Evolutionary conservation across 2,797 vertebrate genomes (phyloP).

Genomic region (Margarornis squamiger): DNA sequence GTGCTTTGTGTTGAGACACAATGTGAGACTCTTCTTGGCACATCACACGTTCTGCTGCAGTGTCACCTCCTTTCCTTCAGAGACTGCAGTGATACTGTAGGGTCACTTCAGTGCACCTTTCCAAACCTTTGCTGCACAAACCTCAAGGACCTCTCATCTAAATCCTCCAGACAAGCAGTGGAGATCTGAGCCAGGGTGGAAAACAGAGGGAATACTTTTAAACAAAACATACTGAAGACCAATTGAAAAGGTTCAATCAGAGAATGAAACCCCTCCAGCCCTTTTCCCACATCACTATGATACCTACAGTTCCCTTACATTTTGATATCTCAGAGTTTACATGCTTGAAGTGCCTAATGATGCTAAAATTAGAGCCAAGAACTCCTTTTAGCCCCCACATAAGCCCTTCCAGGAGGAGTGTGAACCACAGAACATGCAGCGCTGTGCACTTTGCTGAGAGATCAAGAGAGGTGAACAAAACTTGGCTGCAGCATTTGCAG

Average conservation of each 20-base stretch:
- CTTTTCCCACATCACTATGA: not conserved
- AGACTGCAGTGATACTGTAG: not conserved
- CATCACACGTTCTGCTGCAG: not conserved
- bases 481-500: not conserved
- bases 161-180: not conserved
- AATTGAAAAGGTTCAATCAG: not conserved
- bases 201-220: not conserved
- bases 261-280: not conserved
- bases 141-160: not conserved
- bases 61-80: not conserved
- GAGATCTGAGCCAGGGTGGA: not conserved
- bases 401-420: not conserved
- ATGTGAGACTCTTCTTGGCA: constrained; percentile 23
- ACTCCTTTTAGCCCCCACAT: not conserved
- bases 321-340: not conserved
- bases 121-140: not conserved
- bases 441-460: not conserved
- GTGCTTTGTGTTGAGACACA: constrained; percentile 43
- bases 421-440: not conserved
- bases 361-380: not conserved
- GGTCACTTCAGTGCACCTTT: not conserved
- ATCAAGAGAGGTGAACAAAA: not conserved
- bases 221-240: not conserved
- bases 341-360: not conserved
- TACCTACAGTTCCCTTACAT: not conserved